phyloP scores from a whole-genome alignment of 2,113 vertebrate species.

The Megaceryle maxima region DNA sequence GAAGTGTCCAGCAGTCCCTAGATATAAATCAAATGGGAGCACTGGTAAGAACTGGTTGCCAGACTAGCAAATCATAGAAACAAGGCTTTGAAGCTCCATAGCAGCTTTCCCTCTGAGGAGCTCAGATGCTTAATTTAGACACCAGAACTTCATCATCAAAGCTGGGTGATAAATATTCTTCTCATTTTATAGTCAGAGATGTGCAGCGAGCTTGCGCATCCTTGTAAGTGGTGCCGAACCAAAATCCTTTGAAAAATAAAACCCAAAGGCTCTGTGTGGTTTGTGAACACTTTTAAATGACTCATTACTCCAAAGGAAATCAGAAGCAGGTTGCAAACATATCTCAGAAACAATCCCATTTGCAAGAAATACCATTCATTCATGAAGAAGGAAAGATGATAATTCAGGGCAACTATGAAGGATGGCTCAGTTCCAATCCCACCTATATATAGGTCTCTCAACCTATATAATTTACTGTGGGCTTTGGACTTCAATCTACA shows the following conservation, averaged over 20 bases:
- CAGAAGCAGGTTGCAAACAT: not conserved
- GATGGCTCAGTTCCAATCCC: not conserved
- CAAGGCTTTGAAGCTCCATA: not conserved
- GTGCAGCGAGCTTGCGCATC: accelerated
- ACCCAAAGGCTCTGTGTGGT: not conserved
- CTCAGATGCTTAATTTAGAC: not conserved
- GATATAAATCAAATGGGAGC: not conserved
- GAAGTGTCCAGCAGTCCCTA: not conserved
- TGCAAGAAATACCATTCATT: not conserved
- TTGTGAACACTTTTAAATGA: not conserved
- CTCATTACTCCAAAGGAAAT: not conserved
- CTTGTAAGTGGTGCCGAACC: not conserved
- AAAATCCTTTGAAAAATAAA: not conserved
- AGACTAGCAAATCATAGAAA: not conserved
- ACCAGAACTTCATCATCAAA: not conserved
- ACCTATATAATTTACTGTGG: not conserved
- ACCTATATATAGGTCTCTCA: not conserved
- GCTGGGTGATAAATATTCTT: not conserved
- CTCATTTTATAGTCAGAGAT: not conserved
- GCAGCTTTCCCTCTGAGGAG: not conserved
- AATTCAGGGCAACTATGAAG: not conserved
- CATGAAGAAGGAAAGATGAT: not conserved
- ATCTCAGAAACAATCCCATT: not conserved
- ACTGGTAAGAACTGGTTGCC: not conserved
- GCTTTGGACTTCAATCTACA: not conserved